phyloP scores from a whole-genome alignment of 2,888 invertebrate genomes.

The Ophion ellenae region DNA sequence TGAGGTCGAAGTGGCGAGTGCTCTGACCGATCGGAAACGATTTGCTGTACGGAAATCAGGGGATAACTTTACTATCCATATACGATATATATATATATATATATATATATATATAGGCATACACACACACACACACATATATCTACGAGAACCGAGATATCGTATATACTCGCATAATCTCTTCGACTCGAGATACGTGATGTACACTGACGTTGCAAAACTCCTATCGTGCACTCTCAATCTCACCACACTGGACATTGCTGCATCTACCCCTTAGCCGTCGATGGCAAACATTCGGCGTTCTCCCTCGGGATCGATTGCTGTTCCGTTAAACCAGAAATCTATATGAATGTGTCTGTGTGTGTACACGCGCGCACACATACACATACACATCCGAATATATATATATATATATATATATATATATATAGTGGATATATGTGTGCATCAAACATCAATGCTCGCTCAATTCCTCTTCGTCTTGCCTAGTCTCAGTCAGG shows the following conservation, averaged over 20 bases:
- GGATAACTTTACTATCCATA: slow-evolving; percentile 5
- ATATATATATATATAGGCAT: too few species aligned
- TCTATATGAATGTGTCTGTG: slow-evolving; percentile 15
- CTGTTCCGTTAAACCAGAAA: slow-evolving; percentile 56
- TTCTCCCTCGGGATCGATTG: slow-evolving; percentile 65
- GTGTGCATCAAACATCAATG: slow-evolving; percentile 25
- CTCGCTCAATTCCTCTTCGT: slow-evolving; percentile 45
- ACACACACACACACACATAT: slow-evolving; percentile 1
- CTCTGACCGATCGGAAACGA: slow-evolving; percentile 43
- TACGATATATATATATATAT: neutral
- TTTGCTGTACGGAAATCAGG: slow-evolving; percentile 16
- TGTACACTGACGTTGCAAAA: slow-evolving; percentile 32
- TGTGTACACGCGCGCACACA: neutral
- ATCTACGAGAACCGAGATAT: neutral
- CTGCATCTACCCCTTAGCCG: slow-evolving; percentile 42
- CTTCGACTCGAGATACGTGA: slow-evolving; percentile 22
- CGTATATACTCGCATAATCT: slow-evolving; percentile 26
- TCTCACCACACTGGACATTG: slow-evolving; percentile 33
- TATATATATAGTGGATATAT: neutral
- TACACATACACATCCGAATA: neutral
- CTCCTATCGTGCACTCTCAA: slow-evolving; percentile 17
- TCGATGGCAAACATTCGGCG: slow-evolving; percentile 54
- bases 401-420: slow-evolving; percentile 1
- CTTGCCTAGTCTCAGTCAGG: slow-evolving; percentile 43
- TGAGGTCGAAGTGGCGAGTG: slow-evolving; percentile 37